Base-by-base conservation (phyloP, 2,113 vertebrate genomes). In the Cyprinodon tularosa region DNA sequence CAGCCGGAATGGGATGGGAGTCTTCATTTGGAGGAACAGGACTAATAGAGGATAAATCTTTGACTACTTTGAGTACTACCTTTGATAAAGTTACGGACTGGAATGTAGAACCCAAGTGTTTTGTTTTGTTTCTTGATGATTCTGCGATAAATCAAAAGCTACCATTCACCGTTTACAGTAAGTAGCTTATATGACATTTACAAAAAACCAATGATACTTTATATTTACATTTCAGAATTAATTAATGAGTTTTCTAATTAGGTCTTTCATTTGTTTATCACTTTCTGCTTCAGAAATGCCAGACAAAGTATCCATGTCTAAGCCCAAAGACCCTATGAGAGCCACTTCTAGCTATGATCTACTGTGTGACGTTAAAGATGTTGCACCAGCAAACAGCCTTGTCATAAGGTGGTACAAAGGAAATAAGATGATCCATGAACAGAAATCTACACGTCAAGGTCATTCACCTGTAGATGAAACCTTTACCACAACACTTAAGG, bases 131-230 rank as follows among this genome's bases (percentile, higher is more conserved):
- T 2, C 0, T n/a, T n/a, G n/a, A n/a, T n/a, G n/a, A n/a, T n/a
- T n/a, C n/a, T n/a, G n/a, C n/a, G n/a, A n/a, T n/a, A n/a, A n/a
- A n/a, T n/a, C 0, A 65, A 79, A 0, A 0, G 0, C 0, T 85
- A 1, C 0, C 42, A 15, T 3, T 94, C 85, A 74, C 0, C 0
- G 20, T 95, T 44, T 94, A 93, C 76, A 82, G 93, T 94, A 66
- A 91, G 92, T 88, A 48, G 11, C 8, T 44, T 12, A 20, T 63
- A 3, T 29, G 6, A 47, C 8, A 3, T 39, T 64, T 13, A 4
- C 2, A 11, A 1, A 0, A 3, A 14, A 1, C 1, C 4, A 1
- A 10, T 29, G 1, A 29, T 29, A 29, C 29, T 29, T 1, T 29
- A 29, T 29, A 29, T 29, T 29, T 29, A 29, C 29, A 29, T 29